Percentiles rank a stretch among this genome's conserved stretches.
phyloP scores from a whole-genome alignment of 2,797 vertebrate genomes.

The Anabacerthia variegaticeps region DNA sequence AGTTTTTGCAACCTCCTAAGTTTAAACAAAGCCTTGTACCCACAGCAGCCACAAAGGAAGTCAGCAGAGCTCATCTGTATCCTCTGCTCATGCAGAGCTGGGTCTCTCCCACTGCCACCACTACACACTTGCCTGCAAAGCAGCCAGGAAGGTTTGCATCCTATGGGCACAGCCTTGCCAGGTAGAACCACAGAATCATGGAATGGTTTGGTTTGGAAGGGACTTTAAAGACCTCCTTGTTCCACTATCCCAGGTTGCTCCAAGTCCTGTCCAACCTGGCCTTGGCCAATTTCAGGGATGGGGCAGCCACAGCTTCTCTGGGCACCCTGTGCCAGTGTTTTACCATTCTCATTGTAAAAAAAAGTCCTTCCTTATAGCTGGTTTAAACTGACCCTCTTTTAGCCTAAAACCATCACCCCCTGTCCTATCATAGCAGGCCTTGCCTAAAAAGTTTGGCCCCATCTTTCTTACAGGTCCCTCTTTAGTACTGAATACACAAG shows the following conservation, averaged over 20 bases:
- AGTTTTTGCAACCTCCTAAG: neutral
- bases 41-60: neutral
- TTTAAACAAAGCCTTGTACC: neutral
- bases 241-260: neutral
- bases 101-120: neutral
- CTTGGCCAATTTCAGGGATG: neutral
- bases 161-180: neutral
- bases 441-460: neutral
- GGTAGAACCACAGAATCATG: neutral
- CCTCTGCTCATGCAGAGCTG: neutral
- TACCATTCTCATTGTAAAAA: neutral
- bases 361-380: neutral
- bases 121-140: neutral
- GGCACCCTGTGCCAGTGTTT: neutral
- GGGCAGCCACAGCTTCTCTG: neutral
- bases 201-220: neutral
- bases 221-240: neutral
- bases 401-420: neutral
- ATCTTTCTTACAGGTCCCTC: no score
- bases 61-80: neutral
- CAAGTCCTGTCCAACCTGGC: neutral
- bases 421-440: neutral
- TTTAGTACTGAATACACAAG: neutral
- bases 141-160: fast-evolving
- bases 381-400: neutral